Evolutionary conservation across 2,888 invertebrate species (phyloP), one percentile per base, ranked within the genome.

Genomic region (Heliconius ismenius): DNA sequence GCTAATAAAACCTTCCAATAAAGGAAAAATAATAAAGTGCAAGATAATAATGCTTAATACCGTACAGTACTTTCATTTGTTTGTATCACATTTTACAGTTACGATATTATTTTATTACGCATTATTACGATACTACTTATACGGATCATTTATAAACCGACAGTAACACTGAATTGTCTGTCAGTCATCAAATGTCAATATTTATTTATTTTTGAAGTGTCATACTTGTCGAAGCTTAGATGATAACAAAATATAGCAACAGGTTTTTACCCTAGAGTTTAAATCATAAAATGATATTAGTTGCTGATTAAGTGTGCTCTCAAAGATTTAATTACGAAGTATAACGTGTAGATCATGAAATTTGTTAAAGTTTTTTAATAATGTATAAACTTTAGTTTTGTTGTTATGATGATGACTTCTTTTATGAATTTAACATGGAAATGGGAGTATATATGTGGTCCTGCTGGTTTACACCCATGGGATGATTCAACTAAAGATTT

Each of bases 381-480:
- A 67, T 67, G 67, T 15, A 15, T 67, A 24, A 32, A n/a, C 21
- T 32, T n/a, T 36, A 32, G n/a, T 58, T 28, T 28, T 70, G 32
- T 32, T 70, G 70, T 7, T 32, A 36, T 58, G 76, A 76, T 43
- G 68, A 89, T 89, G 89, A 84, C 82, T 83, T 83, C 80, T 74
- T 82, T 82, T 24, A 77, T 84, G 26, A 85, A 87, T 81, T 84
- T 91, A 76, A 84, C 87, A 81, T 97, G 97, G 97, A 95, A 95
- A 84, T 97, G 97, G 97, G 95, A 95, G 79, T 95, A 96, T 79
- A 95, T 97, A 85, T 98, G 98, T 87, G 97, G 97, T 74, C 95
- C 95, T n/a, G 95, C 95, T 39, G 97, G 97, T 43, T 91, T 98
- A 74, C 92, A 93, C 79, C 95, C 97, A 36, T 97, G 97, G 95